Evolutionary conservation across 2,797 vertebrate species (phyloP), one percentile per base, ranked within the genome.

Genomic region (Pempheris klunzingeri): DNA sequence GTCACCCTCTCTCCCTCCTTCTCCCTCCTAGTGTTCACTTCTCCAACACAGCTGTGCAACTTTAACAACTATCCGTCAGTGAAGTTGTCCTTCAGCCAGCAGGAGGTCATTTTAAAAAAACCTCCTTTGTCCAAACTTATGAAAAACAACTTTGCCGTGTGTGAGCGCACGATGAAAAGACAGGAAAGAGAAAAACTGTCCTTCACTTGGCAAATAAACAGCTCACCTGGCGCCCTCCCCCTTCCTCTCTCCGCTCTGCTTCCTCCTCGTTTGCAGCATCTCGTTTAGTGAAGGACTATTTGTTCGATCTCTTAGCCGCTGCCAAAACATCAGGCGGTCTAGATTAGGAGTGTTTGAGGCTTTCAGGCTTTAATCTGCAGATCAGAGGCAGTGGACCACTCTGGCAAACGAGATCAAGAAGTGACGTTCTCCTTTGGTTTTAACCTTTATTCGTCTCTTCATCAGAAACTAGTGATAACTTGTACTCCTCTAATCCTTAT

Each of bases 301-400:
- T 65, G 46, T 71, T 80, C 0, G 1, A 64, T 34, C 62, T 69
- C 5, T 44, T 4, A 0, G 32, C 53, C 2, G 17, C 58, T 12
- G 41, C 28, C 50, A 47, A 62, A 55, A 54, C 44, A 39, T 55
- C 60, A 39, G 43, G 7, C 6, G 4, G 49, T 61, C 41, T 0
- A 46, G 53, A 70, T 57, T 36, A 34, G 65, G 67, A 22, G 46
- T 46, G 41, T 81, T 18, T n/a, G 69, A 55, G 5, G 36, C 18
- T 54, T 71, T 1, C 8, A 41, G 32, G 20, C 50, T 62, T 80
- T 71, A 69, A 79, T 85, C 50, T 80, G 0, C 38, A 55, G 74
- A 74, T 77, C 53, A 80, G 55, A 74, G 34, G 22, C 47, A 20
- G 57, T 0, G 9, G 12, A 20, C 17, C 28, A 64, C 72, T 83